Evolutionary conservation across 2,113 vertebrate genomes (phyloP).

Genomic region (Climacteris rufus): DNA sequence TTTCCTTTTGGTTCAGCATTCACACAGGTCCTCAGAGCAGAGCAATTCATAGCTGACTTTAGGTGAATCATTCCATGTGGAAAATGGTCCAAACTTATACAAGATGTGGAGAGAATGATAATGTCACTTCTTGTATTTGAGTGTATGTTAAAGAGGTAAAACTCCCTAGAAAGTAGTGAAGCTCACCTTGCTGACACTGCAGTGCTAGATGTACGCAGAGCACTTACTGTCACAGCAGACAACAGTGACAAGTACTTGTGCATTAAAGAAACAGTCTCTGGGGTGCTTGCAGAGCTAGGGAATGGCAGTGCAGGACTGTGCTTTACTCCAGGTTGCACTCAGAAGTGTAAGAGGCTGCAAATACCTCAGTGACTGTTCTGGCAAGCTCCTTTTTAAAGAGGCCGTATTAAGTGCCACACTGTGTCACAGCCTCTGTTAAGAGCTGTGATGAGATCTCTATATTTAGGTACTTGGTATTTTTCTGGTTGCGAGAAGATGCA

Average conservation of each 20-base stretch:
- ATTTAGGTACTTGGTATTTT: background rate
- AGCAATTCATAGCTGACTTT: background rate
- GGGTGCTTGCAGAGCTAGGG: background rate
- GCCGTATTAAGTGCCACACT: background rate
- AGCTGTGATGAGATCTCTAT: background rate
- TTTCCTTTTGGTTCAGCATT: background rate
- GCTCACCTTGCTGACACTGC: background rate
- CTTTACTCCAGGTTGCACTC: accelerated
- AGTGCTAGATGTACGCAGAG: background rate
- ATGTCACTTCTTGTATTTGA: background rate
- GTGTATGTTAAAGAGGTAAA: background rate
- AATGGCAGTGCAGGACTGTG: background rate
- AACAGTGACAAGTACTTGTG: background rate
- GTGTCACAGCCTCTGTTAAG: background rate
- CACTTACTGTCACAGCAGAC: background rate
- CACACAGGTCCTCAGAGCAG: background rate
- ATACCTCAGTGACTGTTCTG: background rate
- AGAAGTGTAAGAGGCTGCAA: background rate
- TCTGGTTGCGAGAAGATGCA: background rate
- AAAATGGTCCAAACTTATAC: background rate
- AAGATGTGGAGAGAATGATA: background rate
- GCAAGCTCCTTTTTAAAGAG: background rate
- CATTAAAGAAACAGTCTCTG: background rate
- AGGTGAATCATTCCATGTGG: background rate
- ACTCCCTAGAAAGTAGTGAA: background rate